Evolutionary conservation across 2,888 invertebrate species (phyloP).

Genomic region (Folsomia manolachei): DNA sequence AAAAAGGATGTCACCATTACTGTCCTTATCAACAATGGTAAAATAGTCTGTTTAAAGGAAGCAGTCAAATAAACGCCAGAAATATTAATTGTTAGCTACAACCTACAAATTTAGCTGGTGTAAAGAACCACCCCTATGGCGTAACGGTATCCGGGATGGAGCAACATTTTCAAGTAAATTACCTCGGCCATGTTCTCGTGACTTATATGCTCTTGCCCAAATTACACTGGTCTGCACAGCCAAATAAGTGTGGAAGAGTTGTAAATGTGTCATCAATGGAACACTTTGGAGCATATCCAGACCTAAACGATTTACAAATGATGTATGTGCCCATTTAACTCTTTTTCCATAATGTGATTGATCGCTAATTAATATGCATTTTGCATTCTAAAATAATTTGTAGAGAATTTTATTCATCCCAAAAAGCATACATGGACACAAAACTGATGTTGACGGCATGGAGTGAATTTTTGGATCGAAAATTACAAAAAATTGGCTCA

Average conservation of each 20-base stretch:
- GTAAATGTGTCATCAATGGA: constrained; percentile 84
- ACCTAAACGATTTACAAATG: constrained; percentile 71
- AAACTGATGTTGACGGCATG: constrained; percentile 74
- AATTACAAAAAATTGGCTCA: constrained; percentile 59
- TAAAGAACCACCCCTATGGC: constrained; percentile 79
- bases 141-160: constrained; percentile 80
- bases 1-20: constrained; percentile 66
- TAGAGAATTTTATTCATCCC: constrained; percentile 33
- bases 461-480: constrained; percentile 62
- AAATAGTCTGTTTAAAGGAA: neutral
- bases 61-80: no score
- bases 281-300: constrained; percentile 69
- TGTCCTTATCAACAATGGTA: constrained; percentile 76
- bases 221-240: constrained; percentile 63
- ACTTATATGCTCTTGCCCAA: constrained; percentile 75
- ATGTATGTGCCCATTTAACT: constrained; percentile 61
- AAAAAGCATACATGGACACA: constrained; percentile 74
- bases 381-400: no score
- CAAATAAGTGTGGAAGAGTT: constrained; percentile 64
- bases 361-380: no score
- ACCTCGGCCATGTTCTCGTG: constrained; percentile 75
- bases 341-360: neutral
- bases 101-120: constrained; percentile 66
- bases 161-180: constrained; percentile 80
- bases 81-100: no score